phyloP scores from a whole-genome alignment of 1,140 invertebrate genomes.

The Sarcophaga peregrina region DNA sequence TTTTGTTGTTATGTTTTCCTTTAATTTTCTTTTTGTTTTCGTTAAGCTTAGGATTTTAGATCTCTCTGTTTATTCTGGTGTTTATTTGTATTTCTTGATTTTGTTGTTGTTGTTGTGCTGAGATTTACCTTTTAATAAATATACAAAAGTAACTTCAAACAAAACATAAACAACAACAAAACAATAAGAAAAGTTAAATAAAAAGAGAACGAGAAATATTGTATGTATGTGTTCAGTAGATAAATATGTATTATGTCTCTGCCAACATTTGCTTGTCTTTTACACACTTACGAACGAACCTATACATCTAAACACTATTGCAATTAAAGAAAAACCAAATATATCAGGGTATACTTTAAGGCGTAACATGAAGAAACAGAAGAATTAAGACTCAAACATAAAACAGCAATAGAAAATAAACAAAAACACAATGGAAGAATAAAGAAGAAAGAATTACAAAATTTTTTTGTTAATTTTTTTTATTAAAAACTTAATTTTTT shows the following conservation, averaged over 20 bases:
- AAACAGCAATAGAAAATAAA: background rate
- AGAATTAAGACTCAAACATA: background rate
- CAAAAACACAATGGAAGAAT: background rate
- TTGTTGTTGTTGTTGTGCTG: background rate
- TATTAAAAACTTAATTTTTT: too few species aligned
- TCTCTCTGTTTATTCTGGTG: background rate
- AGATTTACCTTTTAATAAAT: slow-evolving; percentile 5
- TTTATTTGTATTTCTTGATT: background rate
- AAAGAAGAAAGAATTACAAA: too few species aligned
- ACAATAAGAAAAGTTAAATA: background rate
- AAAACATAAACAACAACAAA: background rate
- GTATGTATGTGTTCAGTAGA: background rate
- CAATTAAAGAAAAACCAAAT: background rate
- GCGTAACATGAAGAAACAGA: background rate
- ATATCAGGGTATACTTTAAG: background rate
- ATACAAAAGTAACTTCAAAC: slow-evolving; percentile 7
- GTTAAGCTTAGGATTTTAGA: background rate
- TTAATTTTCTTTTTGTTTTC: background rate
- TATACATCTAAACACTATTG: too few species aligned
- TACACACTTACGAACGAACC: background rate
- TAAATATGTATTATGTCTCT: slow-evolving; percentile 4
- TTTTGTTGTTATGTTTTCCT: background rate
- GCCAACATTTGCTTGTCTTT: background rate
- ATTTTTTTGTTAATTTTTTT: too few species aligned
- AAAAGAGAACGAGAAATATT: background rate